Percentiles rank a stretch among this genome's conserved stretches.
These are phyloP conservation scores for Erebia ligea DNA, from an alignment of 2,888 invertebrate species.

Conservation along the genomic window DNA sequence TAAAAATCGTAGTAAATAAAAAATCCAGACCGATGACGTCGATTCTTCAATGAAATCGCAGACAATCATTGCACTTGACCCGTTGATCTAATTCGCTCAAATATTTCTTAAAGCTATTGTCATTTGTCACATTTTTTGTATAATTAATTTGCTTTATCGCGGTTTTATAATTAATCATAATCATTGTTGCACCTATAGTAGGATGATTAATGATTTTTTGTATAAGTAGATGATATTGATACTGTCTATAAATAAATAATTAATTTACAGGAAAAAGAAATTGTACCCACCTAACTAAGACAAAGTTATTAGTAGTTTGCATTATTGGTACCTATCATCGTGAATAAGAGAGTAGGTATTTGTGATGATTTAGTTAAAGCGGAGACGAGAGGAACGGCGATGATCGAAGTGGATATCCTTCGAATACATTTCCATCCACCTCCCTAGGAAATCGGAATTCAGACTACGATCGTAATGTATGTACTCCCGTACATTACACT, in stretches of 20 bases:
- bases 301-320: too few species aligned
- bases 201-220: neutral
- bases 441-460: too few species aligned
- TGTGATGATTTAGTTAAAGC: too few species aligned
- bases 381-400: too few species aligned
- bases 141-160: neutral
- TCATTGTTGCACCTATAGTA: neutral
- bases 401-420: too few species aligned
- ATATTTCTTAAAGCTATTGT: conserved; percentile 24
- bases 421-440: too few species aligned
- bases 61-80: conserved; percentile 41
- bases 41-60: conserved; percentile 6
- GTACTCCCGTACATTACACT: too few species aligned
- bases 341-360: too few species aligned
- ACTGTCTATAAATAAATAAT: neutral
- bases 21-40: neutral
- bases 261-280: neutral
- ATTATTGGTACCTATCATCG: too few species aligned
- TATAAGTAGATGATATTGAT: conserved; percentile 5
- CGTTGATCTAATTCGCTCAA: conserved; percentile 37
- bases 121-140: conserved; percentile 4
- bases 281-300: neutral
- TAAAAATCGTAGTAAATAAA: neutral
- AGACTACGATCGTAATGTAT: too few species aligned
- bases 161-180: neutral